phyloP scores from a whole-genome alignment of 1,140 invertebrate genomes.

The Archivesica marissinica region DNA sequence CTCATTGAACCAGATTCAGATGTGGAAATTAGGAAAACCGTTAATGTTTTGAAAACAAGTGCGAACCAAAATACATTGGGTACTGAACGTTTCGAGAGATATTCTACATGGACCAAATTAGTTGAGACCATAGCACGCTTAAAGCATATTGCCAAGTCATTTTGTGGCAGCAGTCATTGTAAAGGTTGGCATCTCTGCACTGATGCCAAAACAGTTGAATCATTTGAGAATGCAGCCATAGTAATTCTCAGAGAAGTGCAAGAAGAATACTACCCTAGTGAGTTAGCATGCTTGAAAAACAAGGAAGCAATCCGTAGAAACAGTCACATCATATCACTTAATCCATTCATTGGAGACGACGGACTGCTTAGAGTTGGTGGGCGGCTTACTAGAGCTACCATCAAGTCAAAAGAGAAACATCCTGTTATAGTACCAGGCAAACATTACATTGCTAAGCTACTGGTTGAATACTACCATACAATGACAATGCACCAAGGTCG shows the following conservation, averaged over 20 bases:
- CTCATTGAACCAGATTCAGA: constrained; percentile 15
- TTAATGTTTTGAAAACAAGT: not conserved
- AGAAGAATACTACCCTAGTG: not conserved
- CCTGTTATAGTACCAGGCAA: constrained; percentile 62
- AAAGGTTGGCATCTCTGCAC: too few relatives aligned
- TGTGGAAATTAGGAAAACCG: constrained; percentile 4
- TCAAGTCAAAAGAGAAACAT: not conserved
- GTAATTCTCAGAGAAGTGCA: constrained; percentile 4
- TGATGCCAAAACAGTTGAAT: not conserved
- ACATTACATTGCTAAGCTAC: constrained; percentile 35
- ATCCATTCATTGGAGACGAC: constrained; percentile 8
- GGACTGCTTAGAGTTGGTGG: constrained; percentile 43
- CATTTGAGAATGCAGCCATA: constrained; percentile 1
- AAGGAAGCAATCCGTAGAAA: not conserved
- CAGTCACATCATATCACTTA: not conserved
- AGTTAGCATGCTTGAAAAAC: not conserved
- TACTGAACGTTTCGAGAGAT: constrained; percentile 18
- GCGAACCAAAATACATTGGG: too few relatives aligned
- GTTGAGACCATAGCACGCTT: not conserved
- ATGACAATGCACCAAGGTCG: constrained; percentile 58
- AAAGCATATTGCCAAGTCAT: not conserved
- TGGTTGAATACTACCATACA: constrained; percentile 43
- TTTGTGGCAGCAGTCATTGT: constrained; percentile 14
- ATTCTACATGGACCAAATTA: constrained; percentile 1
- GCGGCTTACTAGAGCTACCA: not conserved